Percentiles rank a stretch among this genome's conserved stretches.
Conservation (phyloP, 2,888 invertebrate species). For the Conistra vaccinii region DNA sequence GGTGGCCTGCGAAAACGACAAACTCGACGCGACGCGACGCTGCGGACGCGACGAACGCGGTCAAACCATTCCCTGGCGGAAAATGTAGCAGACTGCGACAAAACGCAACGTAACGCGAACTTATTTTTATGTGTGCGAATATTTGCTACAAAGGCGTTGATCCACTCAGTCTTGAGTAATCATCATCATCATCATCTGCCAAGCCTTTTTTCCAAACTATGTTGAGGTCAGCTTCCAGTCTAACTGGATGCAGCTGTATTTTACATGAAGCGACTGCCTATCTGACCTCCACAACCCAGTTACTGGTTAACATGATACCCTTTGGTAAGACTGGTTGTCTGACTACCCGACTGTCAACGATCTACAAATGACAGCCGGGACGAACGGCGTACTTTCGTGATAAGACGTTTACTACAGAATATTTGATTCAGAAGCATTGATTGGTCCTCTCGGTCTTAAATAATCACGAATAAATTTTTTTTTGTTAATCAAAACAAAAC, state of each 20-base stretch:
- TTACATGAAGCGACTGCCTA: neutral
- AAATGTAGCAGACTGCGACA: constrained; percentile 2
- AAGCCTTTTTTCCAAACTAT: neutral
- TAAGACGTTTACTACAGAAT: neutral
- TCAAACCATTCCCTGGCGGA: constrained; percentile 2
- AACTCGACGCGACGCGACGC: neutral
- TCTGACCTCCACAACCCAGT: neutral
- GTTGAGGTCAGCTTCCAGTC: neutral
- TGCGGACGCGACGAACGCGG: constrained; percentile 1
- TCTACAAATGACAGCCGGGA: neutral
- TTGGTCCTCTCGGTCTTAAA: neutral
- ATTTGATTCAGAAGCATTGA: neutral
- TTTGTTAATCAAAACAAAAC: no score
- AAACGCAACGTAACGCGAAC: constrained; percentile 30
- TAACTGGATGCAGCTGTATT: neutral
- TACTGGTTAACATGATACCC: neutral
- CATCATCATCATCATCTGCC: neutral
- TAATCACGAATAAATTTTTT: neutral
- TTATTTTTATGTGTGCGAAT: constrained; percentile 27
- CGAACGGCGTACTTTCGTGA: neutral
- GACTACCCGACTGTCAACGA: neutral
- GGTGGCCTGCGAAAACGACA: constrained; percentile 19
- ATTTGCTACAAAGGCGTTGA: neutral
- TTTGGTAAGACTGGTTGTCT: neutral
- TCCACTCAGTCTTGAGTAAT: neutral